Percentiles rank a stretch among this genome's conserved stretches.
These are phyloP conservation scores for Bradynema listronoti DNA, from an alignment of 1,140 invertebrate genomes.

Conservation along the genomic window DNA sequence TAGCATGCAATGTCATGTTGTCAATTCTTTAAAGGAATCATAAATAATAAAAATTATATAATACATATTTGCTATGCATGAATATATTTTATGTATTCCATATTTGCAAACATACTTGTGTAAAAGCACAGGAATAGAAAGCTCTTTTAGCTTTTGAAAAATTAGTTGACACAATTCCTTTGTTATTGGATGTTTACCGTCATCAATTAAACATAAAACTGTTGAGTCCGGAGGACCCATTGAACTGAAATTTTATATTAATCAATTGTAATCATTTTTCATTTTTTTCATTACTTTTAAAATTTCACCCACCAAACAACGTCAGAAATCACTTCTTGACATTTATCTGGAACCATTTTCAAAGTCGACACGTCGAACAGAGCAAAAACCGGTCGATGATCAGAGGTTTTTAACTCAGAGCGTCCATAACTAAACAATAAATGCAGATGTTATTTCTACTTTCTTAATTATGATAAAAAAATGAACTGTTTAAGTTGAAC, in stretches of 20 bases:
- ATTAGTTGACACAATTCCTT: conserved; percentile 32
- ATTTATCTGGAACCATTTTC: conserved; percentile 41
- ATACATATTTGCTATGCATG: background rate
- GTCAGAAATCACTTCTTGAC: conserved; percentile 33
- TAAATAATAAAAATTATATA: background rate
- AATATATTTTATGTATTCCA: background rate
- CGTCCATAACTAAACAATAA: conserved; percentile 63
- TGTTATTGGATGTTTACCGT: conserved; percentile 31
- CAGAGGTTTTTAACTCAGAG: conserved; percentile 91
- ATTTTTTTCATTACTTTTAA: background rate
- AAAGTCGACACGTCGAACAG: conserved; percentile 37
- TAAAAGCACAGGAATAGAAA: conserved; percentile 28
- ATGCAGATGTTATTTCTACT: background rate
- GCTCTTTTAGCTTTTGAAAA: conserved; percentile 36
- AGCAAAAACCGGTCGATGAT: conserved; percentile 67
- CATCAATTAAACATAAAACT: conserved; percentile 38
- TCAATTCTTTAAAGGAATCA: conserved; percentile 40
- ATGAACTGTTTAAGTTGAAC: conserved; percentile 61
- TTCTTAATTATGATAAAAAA: background rate
- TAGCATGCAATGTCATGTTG: conserved; percentile 36
- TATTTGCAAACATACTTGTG: conserved; percentile 21
- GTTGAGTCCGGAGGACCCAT: conserved; percentile 53
- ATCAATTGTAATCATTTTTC: background rate
- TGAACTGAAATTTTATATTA: conserved; percentile 36
- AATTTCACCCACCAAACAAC: conserved; percentile 29